These are phyloP conservation scores for Troglohyphantes excavatus DNA, from an alignment of 2,888 invertebrate genomes.

Conservation along the genomic window DNA sequence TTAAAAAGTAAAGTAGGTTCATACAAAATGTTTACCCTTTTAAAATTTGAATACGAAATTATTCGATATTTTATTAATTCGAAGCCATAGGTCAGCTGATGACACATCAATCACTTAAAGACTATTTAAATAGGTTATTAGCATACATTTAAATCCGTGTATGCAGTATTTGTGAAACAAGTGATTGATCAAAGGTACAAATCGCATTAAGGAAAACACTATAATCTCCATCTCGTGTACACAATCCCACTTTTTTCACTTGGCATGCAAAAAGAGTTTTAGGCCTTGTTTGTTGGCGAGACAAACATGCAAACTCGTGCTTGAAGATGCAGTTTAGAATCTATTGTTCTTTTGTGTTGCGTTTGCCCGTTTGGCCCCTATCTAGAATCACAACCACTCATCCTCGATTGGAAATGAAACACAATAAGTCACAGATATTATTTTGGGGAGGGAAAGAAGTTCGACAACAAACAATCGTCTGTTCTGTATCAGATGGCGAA, in stretches of 20 bases:
- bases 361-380: slow-evolving; percentile 20
- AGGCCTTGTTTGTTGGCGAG: slow-evolving; percentile 36
- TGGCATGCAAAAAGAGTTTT: slow-evolving; percentile 35
- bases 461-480: slow-evolving; percentile 65
- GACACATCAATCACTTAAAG: background rate
- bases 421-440: slow-evolving; percentile 63
- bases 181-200: slow-evolving; percentile 32
- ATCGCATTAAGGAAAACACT: slow-evolving; percentile 18
- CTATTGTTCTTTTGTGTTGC: slow-evolving; percentile 70
- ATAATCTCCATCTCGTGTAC: slow-evolving; percentile 68
- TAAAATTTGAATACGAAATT: too few species aligned
- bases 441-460: background rate
- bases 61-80: background rate
- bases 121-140: background rate
- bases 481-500: slow-evolving; percentile 36
- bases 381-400: slow-evolving; percentile 8
- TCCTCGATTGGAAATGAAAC: slow-evolving; percentile 13
- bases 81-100: background rate
- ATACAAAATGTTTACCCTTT: too few species aligned
- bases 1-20: too few species aligned
- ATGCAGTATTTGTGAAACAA: background rate
- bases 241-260: slow-evolving; percentile 53
- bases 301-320: slow-evolving; percentile 74
- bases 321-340: slow-evolving; percentile 35
- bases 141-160: too few species aligned